Percentiles rank a stretch among this genome's conserved stretches.
Evolutionary conservation across 2,888 invertebrate species (phyloP).

Genomic region (Drosophila mimica): DNA sequence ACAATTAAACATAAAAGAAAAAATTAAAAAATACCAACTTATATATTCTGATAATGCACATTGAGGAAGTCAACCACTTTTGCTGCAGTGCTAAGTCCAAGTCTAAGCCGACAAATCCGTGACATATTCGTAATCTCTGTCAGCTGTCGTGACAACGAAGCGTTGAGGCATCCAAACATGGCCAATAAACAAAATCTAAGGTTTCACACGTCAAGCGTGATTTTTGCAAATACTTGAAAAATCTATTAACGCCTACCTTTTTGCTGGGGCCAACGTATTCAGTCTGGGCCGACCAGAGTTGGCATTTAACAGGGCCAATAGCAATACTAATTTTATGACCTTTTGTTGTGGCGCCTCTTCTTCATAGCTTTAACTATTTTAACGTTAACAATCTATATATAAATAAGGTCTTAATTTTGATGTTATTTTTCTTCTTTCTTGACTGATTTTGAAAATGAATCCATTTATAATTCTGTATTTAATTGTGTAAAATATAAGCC

Average conservation of each 20-base stretch:
- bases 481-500: neutral
- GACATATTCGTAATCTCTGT: conserved; percentile 11
- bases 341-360: neutral
- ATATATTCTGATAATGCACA: neutral
- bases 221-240: conserved; percentile 30
- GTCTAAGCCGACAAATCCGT: conserved; percentile 1
- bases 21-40: neutral
- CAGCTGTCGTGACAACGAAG: conserved; percentile 9
- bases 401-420: neutral
- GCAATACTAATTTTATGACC: neutral
- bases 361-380: too few species aligned
- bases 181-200: conserved; percentile 7
- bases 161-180: conserved; percentile 9
- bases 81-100: neutral
- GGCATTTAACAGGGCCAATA: neutral
- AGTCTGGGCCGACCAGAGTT: conserved; percentile 4
- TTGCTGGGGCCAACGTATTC: conserved; percentile 6
- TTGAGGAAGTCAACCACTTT: neutral
- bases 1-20: neutral
- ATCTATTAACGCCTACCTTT: conserved; percentile 27
- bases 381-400: neutral
- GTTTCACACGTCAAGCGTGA: conserved; percentile 2
- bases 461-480: neutral
- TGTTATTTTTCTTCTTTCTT: neutral
- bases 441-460: neutral